These are phyloP conservation scores for Mastomys natalensis DNA, from an alignment of 2,113 vertebrate species.

Conservation along the genomic window DNA sequence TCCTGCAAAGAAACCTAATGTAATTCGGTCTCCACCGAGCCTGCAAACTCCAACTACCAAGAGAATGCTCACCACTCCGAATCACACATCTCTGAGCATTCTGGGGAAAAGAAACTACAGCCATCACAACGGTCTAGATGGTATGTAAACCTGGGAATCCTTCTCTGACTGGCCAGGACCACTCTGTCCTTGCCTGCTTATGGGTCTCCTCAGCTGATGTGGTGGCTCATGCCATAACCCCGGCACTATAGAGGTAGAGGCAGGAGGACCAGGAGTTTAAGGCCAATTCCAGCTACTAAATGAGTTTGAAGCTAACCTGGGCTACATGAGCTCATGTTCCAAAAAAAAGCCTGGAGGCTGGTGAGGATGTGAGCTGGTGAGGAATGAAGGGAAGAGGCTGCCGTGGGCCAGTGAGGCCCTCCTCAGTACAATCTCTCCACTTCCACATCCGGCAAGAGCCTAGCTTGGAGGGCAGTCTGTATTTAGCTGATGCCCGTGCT, in stretches of 20 bases:
- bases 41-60: conserved; percentile 93
- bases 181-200: background rate
- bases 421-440: background rate
- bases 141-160: conserved; percentile 80
- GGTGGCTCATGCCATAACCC: background rate
- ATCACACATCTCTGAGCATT: conserved; percentile 94
- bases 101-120: conserved; percentile 97
- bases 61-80: conserved; percentile 93
- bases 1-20: conserved; percentile 91
- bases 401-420: background rate
- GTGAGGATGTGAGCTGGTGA: background rate
- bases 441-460: background rate
- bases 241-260: background rate
- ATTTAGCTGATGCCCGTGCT: conserved; percentile 8
- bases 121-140: conserved; percentile 95
- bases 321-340: background rate
- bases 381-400: background rate
- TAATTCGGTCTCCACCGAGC: conserved; percentile 90
- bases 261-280: background rate
- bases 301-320: background rate
- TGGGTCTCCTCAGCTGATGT: background rate
- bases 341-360: background rate
- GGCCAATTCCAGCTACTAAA: background rate
- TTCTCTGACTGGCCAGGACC: background rate
- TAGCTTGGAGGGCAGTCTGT: conserved; percentile 26